These are phyloP conservation scores for Aphrocallistes beatrix DNA, from an alignment of 37 sponge, comb jelly and placozoan genomes.

Conservation along the genomic window DNA sequence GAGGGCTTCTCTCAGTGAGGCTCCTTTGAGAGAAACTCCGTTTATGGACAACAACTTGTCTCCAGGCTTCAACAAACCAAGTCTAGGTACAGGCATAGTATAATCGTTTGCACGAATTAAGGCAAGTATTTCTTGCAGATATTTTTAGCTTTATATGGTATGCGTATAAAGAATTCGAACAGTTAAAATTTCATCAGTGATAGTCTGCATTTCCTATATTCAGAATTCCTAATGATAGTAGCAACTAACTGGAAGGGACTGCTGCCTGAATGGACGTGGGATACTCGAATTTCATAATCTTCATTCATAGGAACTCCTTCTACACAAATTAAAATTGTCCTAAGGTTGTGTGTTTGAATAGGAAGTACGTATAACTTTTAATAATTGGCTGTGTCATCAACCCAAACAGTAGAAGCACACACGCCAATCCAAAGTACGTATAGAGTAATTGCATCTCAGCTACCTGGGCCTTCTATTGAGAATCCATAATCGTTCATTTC, in stretches of 20 bases:
- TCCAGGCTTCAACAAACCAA: slow-evolving; percentile 25
- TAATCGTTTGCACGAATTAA: no score
- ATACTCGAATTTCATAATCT: background rate
- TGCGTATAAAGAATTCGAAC: background rate
- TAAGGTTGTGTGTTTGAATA: no score
- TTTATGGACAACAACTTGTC: slow-evolving; percentile 70
- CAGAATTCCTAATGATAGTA: no score
- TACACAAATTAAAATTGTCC: background rate
- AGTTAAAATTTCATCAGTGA: no score
- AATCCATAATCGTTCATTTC: background rate
- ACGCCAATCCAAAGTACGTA: no score
- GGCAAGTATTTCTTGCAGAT: no score
- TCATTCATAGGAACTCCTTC: background rate
- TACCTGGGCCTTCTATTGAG: background rate
- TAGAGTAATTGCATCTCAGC: no score
- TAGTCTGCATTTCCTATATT: no score
- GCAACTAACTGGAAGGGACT: background rate
- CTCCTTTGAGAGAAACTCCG: slow-evolving; percentile 30
- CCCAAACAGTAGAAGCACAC: no score
- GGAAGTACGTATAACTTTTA: background rate
- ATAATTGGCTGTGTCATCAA: background rate
- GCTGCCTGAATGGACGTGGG: background rate
- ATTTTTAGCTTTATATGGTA: no score
- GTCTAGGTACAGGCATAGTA: no score
- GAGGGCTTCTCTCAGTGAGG: slow-evolving; percentile 36